These are phyloP conservation scores for Tragelaphus scriptus DNA, from an alignment of 2,113 vertebrate genomes.

Conservation along the genomic window DNA sequence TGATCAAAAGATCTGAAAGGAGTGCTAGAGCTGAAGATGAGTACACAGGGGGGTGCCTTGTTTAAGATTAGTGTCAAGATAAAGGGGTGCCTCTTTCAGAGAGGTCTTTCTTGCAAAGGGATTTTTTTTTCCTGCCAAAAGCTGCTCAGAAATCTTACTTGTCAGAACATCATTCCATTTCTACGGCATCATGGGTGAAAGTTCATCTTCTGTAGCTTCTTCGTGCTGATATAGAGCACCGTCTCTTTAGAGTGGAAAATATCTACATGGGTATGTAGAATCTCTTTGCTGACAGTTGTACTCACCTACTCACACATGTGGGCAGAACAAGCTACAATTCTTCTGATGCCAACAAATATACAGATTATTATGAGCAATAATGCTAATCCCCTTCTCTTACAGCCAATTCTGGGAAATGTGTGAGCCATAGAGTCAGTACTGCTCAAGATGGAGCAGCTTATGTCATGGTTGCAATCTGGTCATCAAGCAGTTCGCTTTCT, in stretches of 20 bases:
- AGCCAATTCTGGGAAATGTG: neutral
- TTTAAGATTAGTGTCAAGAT: neutral
- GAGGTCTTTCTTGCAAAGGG: neutral
- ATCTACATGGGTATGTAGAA: neutral
- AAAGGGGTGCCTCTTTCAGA: neutral
- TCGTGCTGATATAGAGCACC: neutral
- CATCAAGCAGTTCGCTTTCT: neutral
- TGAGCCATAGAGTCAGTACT: neutral
- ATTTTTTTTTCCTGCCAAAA: neutral
- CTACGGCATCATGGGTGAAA: neutral
- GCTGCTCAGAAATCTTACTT: neutral
- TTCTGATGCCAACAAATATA: neutral
- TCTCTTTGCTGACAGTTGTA: neutral
- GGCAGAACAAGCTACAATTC: neutral
- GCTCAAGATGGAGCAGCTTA: neutral
- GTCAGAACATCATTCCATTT: neutral
- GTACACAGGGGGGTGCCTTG: neutral
- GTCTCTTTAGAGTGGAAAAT: neutral
- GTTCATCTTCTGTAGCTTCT: neutral
- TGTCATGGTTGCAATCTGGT: neutral
- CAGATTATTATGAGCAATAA: neutral
- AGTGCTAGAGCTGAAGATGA: neutral
- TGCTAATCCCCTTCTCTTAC: neutral
- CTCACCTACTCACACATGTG: neutral
- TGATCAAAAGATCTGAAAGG: neutral